phyloP scores from a whole-genome alignment of 2,797 vertebrate genomes.

The Bovichtus variegatus region DNA sequence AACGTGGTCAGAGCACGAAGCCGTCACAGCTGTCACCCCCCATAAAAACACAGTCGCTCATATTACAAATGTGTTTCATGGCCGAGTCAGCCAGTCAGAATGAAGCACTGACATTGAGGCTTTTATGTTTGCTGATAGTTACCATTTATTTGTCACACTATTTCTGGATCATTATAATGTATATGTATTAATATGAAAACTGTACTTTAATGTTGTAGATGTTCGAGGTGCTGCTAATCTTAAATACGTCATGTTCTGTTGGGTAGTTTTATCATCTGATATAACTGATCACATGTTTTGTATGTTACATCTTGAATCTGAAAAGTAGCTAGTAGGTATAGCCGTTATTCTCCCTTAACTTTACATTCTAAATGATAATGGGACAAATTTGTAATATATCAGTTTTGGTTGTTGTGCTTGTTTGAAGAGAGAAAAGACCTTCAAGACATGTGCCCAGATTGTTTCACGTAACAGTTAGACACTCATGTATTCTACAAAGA shows the following conservation, averaged over 20 bases:
- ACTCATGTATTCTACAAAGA: constrained; percentile 9
- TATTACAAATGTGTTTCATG: constrained; percentile 6
- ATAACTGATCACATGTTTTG: not conserved
- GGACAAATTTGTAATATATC: not conserved
- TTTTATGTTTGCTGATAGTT: not conserved
- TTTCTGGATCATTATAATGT: not conserved
- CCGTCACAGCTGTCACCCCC: not conserved
- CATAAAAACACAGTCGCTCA: not conserved
- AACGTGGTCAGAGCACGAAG: not conserved
- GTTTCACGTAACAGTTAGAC: not conserved
- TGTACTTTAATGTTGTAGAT: not conserved
- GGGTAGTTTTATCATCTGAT: not conserved
- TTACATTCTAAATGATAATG: not conserved
- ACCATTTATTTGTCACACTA: not conserved
- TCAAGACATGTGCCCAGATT: accelerated
- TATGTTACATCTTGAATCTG: not conserved
- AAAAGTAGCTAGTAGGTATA: not conserved
- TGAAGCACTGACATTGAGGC: not conserved
- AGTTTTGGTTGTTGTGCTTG: not conserved
- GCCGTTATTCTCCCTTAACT: not conserved
- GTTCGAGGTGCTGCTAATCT: not conserved
- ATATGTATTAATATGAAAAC: not conserved
- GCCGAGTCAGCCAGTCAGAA: not conserved
- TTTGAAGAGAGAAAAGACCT: not conserved
- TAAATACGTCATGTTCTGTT: not conserved